These are phyloP conservation scores for Eumacrocentrus americanus DNA, from an alignment of 2,888 invertebrate genomes.

Conservation along the genomic window DNA sequence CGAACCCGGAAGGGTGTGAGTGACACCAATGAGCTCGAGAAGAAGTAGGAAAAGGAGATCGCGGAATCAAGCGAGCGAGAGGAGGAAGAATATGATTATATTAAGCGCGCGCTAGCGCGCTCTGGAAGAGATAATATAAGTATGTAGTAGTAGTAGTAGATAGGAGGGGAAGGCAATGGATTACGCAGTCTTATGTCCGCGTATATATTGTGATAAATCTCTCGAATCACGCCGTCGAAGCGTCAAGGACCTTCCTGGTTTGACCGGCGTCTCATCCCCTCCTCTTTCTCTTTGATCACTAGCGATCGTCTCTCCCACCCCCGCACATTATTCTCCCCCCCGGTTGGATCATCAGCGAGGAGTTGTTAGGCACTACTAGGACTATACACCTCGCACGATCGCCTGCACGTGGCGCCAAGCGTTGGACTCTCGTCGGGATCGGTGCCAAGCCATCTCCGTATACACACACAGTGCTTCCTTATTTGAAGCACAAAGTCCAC, in stretches of 20 bases:
- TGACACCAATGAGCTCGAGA: conserved; percentile 31
- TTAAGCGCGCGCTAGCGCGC: neutral
- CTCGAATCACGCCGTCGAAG: conserved; percentile 27
- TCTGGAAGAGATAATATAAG: conserved; percentile 9
- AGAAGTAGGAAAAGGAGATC: conserved; percentile 27
- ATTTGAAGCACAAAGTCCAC: neutral
- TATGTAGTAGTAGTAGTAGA: neutral
- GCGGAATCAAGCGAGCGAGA: conserved; percentile 27
- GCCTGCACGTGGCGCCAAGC: conserved; percentile 26
- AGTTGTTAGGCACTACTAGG: neutral
- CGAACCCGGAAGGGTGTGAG: conserved; percentile 36
- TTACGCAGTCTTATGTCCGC: conserved; percentile 29
- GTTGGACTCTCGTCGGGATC: conserved; percentile 15
- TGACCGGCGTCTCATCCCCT: conserved; percentile 10
- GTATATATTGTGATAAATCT: conserved; percentile 43
- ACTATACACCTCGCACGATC: conserved; percentile 20
- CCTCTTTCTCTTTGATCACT: conserved; percentile 25
- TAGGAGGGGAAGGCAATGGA: no score
- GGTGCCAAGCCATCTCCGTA: conserved; percentile 22
- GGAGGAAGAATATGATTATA: conserved; percentile 18
- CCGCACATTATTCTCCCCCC: conserved; percentile 27
- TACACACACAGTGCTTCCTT: conserved; percentile 15
- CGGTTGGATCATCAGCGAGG: conserved; percentile 34
- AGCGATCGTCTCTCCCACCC: conserved; percentile 1
- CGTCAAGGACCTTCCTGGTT: conserved; percentile 48